A percentile compares a stretch with the other conserved stretches of the same genome.
phyloP scores from a whole-genome alignment of 1,140 invertebrate genomes.

The Pemphigus obesinymphae region DNA sequence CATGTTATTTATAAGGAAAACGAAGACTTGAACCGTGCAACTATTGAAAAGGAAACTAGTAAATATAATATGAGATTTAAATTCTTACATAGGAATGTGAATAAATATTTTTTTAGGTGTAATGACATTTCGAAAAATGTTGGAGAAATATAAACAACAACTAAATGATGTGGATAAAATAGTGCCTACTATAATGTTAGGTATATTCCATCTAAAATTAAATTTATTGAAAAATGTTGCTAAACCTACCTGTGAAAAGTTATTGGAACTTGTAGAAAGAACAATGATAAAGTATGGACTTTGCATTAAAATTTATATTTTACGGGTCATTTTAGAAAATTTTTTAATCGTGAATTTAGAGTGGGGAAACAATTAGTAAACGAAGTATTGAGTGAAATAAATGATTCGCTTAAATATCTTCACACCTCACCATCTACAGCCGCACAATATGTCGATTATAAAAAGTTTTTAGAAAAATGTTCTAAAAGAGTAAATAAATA shows the following conservation, averaged over 20 bases:
- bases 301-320: too few relatives aligned
- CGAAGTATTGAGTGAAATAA: neutral
- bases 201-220: constrained; percentile 3
- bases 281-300: constrained; percentile 3
- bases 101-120: neutral
- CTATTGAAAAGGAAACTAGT: neutral
- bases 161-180: neutral
- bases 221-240: neutral
- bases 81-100: neutral
- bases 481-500: neutral
- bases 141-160: constrained; percentile 19
- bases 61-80: neutral
- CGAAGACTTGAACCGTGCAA: neutral
- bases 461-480: constrained; percentile 6
- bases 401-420: constrained; percentile 10
- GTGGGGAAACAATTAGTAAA: constrained; percentile 4
- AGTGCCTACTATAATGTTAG: neutral
- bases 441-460: constrained; percentile 10
- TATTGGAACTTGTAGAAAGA: neutral
- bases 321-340: neutral
- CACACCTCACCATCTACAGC: neutral
- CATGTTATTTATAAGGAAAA: constrained; percentile 7
- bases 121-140: neutral
- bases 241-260: neutral
- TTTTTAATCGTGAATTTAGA: neutral